Evolutionary conservation across 2,888 invertebrate genomes (phyloP).

Genomic region (Nebria salina): DNA sequence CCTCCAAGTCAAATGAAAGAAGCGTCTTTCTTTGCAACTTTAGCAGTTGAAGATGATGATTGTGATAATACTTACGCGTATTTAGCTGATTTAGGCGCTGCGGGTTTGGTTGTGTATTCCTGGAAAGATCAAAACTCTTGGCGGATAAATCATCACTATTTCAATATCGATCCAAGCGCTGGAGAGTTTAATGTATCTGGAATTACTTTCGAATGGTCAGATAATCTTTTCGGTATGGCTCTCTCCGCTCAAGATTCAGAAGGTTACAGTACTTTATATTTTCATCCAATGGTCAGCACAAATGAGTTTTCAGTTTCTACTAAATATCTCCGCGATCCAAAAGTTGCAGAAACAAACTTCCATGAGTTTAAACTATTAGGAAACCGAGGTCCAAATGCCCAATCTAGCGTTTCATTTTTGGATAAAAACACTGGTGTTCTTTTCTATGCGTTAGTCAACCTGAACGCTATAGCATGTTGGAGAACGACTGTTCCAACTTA

Average conservation of each 20-base stretch:
- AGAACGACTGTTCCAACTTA: constrained; percentile 75
- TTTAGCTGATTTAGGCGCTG: constrained; percentile 74
- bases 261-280: constrained; percentile 78
- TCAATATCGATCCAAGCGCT: constrained; percentile 69
- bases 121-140: constrained; percentile 77
- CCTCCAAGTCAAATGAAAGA: constrained; percentile 73
- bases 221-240: constrained; percentile 80
- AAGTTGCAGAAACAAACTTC: constrained; percentile 65
- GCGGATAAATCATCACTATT: constrained; percentile 74
- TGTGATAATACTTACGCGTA: constrained; percentile 80
- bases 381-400: constrained; percentile 75
- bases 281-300: constrained; percentile 81
- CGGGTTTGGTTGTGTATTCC: constrained; percentile 80
- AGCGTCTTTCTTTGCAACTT: constrained; percentile 78
- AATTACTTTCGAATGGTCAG: constrained; percentile 77
- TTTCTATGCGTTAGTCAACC: constrained; percentile 78
- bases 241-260: constrained; percentile 72
- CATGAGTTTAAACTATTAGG: constrained; percentile 75
- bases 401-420: constrained; percentile 78
- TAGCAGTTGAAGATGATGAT: constrained; percentile 78
- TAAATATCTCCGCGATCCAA: constrained; percentile 69
- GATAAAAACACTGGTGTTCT: constrained; percentile 77
- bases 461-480: constrained; percentile 84
- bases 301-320: constrained; percentile 82
- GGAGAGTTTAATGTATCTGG: constrained; percentile 79